These are phyloP conservation scores for Sander vitreus DNA, from an alignment of 2,113 vertebrate genomes.

Conservation along the genomic window DNA sequence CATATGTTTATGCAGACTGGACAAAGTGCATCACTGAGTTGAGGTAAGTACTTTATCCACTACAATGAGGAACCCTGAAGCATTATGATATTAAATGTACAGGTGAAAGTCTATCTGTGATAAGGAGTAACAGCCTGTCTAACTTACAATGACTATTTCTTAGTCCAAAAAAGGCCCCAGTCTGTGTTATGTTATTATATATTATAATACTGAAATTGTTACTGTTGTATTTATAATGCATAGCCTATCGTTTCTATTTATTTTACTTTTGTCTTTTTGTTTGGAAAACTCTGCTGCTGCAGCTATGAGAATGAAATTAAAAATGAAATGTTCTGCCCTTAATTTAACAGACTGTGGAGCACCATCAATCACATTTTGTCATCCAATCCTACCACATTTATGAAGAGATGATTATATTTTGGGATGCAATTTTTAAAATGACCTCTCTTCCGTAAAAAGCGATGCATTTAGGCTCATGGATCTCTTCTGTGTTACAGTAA, in stretches of 20 bases:
- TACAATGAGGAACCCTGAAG: background rate
- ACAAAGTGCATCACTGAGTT: background rate
- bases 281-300: background rate
- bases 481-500: background rate
- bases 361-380: background rate
- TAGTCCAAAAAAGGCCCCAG: background rate
- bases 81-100: background rate
- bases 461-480: background rate
- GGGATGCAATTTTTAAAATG: background rate
- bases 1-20: background rate
- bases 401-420: background rate
- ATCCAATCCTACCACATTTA: background rate
- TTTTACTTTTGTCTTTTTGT: no score
- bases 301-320: background rate
- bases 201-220: background rate
- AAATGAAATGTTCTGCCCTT: background rate
- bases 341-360: background rate
- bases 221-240: background rate
- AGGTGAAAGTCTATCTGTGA: conserved; percentile 29
- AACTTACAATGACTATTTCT: background rate
- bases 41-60: background rate
- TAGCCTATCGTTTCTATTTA: no score
- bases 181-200: background rate
- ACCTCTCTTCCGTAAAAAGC: background rate
- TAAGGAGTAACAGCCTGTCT: background rate